A percentile compares a stretch with the other conserved stretches of the same genome.
phyloP scores from a whole-genome alignment of 2,888 invertebrate genomes.

The Vannuccia rotundouncinata region DNA sequence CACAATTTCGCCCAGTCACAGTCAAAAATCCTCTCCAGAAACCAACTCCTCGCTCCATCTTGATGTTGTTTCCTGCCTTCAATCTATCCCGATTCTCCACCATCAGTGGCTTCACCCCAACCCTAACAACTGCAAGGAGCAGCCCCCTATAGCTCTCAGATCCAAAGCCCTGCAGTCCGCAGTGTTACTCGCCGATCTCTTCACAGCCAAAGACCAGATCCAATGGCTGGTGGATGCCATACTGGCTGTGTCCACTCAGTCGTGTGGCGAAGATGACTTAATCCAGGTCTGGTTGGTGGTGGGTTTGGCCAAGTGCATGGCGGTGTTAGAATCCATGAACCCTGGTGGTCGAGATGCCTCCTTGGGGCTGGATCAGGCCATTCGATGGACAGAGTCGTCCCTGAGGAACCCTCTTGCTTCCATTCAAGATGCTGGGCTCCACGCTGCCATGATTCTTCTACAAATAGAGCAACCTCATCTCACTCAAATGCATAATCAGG shows the following conservation, averaged over 20 bases:
- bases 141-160: constrained; percentile 9
- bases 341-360: neutral
- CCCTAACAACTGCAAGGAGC: neutral
- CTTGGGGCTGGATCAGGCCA: neutral
- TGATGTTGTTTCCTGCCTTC: constrained; percentile 25
- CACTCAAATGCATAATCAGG: neutral
- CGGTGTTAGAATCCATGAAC: constrained; percentile 13
- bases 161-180: constrained; percentile 16
- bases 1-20: neutral
- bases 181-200: constrained; percentile 28
- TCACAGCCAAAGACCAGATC: constrained; percentile 23
- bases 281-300: constrained; percentile 5
- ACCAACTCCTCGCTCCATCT: neutral
- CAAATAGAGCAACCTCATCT: neutral
- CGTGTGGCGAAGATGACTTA: neutral
- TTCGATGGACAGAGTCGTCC: neutral
- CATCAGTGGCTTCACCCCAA: constrained; percentile 25
- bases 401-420: neutral
- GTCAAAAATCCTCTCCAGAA: neutral
- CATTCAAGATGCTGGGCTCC: neutral
- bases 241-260: neutral
- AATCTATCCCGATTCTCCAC: constrained; percentile 25
- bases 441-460: neutral
- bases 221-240: constrained; percentile 30
- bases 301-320: constrained; percentile 18